Conservation (phyloP, 2,113 vertebrate genomes). For the Cnemophilus loriae region DNA sequence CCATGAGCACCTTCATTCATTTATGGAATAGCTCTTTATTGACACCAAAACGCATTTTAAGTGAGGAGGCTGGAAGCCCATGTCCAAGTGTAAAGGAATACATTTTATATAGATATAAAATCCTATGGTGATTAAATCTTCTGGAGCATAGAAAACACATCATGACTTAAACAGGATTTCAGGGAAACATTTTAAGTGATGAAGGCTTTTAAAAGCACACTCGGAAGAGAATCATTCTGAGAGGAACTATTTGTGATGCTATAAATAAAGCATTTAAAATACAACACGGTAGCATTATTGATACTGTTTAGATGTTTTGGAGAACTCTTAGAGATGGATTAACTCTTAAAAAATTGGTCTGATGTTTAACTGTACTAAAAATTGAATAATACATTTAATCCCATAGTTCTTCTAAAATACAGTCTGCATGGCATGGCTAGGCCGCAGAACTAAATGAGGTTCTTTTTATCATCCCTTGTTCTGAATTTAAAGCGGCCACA, state of each 20-base stretch:
- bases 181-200: neutral
- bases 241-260: neutral
- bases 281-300: neutral
- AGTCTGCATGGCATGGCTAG: neutral
- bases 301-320: neutral
- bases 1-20: neutral
- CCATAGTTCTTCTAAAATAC: neutral
- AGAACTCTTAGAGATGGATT: neutral
- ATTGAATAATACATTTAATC: neutral
- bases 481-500: neutral
- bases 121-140: neutral
- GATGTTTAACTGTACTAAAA: neutral
- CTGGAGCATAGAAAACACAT: neutral
- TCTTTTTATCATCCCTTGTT: neutral
- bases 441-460: neutral
- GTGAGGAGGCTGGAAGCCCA: neutral
- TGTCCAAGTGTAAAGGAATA: neutral
- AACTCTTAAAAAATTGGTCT: neutral
- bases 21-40: neutral
- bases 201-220: neutral
- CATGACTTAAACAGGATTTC: neutral
- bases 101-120: neutral
- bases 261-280: neutral
- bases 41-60: neutral
- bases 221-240: neutral